These are phyloP conservation scores for Diadumene lineata DNA, from an alignment of 92 coral and sea anemone genomes.

Conservation along the genomic window DNA sequence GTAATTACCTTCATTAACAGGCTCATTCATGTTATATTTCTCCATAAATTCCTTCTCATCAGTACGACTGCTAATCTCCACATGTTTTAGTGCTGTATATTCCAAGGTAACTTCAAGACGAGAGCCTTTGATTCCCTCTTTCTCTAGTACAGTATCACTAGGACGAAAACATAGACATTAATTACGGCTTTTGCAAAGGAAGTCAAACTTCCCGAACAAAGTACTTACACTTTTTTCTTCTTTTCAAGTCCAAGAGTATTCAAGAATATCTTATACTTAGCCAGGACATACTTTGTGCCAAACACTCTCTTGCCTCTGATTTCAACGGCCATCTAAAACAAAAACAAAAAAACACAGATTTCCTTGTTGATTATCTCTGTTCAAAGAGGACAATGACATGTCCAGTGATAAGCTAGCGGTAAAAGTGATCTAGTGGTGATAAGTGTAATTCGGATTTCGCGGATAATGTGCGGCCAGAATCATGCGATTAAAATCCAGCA, in stretches of 20 bases:
- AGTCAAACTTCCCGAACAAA: too few species aligned
- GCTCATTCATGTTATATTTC: slow-evolving; percentile 60
- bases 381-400: not conserved
- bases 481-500: too few species aligned
- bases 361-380: too few species aligned
- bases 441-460: too few species aligned
- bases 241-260: slow-evolving; percentile 77
- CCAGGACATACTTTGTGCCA: slow-evolving; percentile 87
- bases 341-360: too few species aligned
- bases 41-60: slow-evolving; percentile 79
- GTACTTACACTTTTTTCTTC: slow-evolving; percentile 90
- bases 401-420: too few species aligned
- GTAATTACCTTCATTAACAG: slow-evolving; percentile 46
- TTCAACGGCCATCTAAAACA: slow-evolving; percentile 62
- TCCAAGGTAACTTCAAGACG: slow-evolving; percentile 75
- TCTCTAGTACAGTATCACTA: slow-evolving; percentile 77
- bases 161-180: not conserved
- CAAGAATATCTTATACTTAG: slow-evolving; percentile 84
- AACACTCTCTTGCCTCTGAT: slow-evolving; percentile 78
- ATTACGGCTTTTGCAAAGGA: too few species aligned
- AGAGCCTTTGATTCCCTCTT: slow-evolving; percentile 86
- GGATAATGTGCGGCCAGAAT: too few species aligned
- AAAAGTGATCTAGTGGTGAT: too few species aligned
- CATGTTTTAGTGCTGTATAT: slow-evolving; percentile 61
- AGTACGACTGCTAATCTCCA: slow-evolving; percentile 82